Evolutionary conservation across 2,888 invertebrate species (phyloP).

Genomic region (Glyphotaelius pellucidus): DNA sequence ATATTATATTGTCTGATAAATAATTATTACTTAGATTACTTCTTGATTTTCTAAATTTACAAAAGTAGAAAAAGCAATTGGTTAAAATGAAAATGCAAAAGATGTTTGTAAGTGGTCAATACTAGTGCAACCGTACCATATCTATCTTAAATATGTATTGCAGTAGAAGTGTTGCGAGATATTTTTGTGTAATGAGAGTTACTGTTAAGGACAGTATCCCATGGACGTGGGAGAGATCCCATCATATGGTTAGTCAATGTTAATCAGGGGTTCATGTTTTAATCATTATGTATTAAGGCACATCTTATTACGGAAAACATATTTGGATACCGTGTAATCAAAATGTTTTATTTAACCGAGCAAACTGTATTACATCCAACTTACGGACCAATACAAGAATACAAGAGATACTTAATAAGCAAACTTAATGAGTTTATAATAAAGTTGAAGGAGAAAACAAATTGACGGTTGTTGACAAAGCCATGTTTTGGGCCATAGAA

Average conservation of each 20-base stretch:
- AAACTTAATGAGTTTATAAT: slow-evolving; percentile 58
- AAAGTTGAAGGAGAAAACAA: slow-evolving; percentile 53
- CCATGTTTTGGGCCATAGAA: slow-evolving; percentile 67
- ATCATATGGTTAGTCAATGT: slow-evolving; percentile 66
- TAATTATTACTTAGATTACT: neutral
- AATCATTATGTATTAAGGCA: slow-evolving; percentile 47
- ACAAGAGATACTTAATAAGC: slow-evolving; percentile 65
- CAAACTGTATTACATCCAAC: slow-evolving; percentile 70
- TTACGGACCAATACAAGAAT: slow-evolving; percentile 75
- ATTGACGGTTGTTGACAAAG: slow-evolving; percentile 66
- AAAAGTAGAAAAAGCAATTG: slow-evolving; percentile 52
- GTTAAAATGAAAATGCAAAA: slow-evolving; percentile 31
- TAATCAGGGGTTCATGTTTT: slow-evolving; percentile 59
- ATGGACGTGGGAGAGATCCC: slow-evolving; percentile 52
- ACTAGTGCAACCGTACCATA: slow-evolving; percentile 61
- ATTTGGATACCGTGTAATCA: slow-evolving; percentile 58
- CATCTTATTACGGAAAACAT: slow-evolving; percentile 55
- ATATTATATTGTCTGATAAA: slow-evolving; percentile 43
- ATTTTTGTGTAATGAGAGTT: slow-evolving; percentile 57
- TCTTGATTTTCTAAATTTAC: slow-evolving; percentile 11
- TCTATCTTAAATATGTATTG: slow-evolving; percentile 53
- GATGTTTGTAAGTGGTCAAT: slow-evolving; percentile 53
- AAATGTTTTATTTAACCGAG: slow-evolving; percentile 50
- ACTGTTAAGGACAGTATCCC: slow-evolving; percentile 56
- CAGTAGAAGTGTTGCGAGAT: slow-evolving; percentile 50